Conservation (phyloP, 2,113 vertebrate species). For the Toxostoma redivivum region DNA sequence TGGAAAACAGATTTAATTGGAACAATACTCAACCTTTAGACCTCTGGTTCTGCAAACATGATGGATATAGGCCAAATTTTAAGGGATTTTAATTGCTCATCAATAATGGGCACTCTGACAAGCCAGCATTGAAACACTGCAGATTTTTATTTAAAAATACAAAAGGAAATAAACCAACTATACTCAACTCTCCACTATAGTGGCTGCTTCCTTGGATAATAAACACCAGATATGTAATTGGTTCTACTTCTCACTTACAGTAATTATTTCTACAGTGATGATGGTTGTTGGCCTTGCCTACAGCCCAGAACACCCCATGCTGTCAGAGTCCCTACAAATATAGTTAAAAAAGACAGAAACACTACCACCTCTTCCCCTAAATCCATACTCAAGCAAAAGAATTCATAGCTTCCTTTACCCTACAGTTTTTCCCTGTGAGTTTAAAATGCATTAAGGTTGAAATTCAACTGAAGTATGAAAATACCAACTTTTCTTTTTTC, state of each 20-base stretch:
- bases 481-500: background rate
- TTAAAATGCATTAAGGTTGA: background rate
- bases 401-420: background rate
- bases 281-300: background rate
- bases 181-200: background rate
- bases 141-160: background rate
- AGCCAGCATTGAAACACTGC: background rate
- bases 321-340: background rate
- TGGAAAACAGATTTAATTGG: conserved; percentile 1
- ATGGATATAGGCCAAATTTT: background rate
- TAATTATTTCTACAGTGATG: background rate
- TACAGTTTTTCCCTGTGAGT: background rate
- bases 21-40: background rate
- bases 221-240: background rate
- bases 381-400: background rate
- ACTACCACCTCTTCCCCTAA: background rate
- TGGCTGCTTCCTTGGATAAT: background rate
- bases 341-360: background rate
- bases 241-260: background rate
- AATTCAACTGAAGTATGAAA: background rate
- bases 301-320: background rate
- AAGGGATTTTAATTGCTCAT: background rate
- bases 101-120: background rate
- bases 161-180: background rate
- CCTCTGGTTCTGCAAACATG: background rate